phyloP scores from a whole-genome alignment of 2,797 vertebrate species.

The Crax fasciolata region DNA sequence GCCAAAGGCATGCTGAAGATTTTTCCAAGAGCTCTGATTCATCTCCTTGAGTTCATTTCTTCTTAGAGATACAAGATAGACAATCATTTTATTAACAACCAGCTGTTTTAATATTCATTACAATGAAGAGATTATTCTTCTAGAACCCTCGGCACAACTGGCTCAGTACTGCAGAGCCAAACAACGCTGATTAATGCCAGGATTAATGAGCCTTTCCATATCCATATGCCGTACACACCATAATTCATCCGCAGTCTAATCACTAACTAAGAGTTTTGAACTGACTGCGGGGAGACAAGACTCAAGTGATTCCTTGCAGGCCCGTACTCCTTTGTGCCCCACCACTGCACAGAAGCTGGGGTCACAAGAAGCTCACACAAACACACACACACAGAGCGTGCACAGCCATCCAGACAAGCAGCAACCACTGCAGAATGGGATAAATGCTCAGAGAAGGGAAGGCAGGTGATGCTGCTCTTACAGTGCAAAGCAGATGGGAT shows the following conservation, averaged over 20 bases:
- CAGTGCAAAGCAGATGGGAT: not conserved
- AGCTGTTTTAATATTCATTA: slow-evolving; percentile 52
- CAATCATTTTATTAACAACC: slow-evolving; percentile 44
- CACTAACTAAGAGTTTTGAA: slow-evolving; percentile 20
- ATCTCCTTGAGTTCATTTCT: slow-evolving; percentile 51
- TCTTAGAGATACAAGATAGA: slow-evolving; percentile 27
- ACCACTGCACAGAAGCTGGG: not conserved
- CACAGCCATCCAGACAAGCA: not conserved
- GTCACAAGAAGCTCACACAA: not conserved
- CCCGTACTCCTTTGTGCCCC: not conserved
- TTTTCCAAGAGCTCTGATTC: slow-evolving; percentile 64
- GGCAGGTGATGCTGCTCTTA: not conserved
- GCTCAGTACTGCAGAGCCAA: slow-evolving; percentile 38
- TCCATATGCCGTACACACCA: not conserved
- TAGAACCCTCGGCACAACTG: slow-evolving; percentile 30
- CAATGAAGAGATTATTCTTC: slow-evolving; percentile 47
- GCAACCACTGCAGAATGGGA: not conserved
- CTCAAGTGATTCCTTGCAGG: not conserved
- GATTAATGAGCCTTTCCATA: slow-evolving; percentile 54
- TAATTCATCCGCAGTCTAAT: slow-evolving; percentile 37
- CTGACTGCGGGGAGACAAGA: not conserved
- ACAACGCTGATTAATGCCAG: slow-evolving; percentile 33
- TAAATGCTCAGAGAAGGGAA: not conserved
- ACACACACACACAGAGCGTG: not conserved
- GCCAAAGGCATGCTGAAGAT: slow-evolving; percentile 53